Base-by-base conservation (phyloP, 2,113 vertebrate genomes). In the Aegithalos caudatus region DNA sequence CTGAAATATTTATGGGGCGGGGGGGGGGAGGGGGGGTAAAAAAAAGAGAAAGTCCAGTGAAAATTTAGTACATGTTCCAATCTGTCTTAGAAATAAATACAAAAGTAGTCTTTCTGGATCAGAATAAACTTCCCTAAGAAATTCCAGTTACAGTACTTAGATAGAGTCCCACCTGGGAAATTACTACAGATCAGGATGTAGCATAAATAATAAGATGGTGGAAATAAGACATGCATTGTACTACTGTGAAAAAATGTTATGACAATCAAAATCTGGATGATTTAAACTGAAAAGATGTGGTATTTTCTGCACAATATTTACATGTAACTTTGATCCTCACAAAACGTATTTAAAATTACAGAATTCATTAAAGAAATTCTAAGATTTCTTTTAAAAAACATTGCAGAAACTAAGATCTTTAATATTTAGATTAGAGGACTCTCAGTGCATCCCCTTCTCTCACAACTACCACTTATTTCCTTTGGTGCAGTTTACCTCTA, bases 401-500 rank as follows among this genome's bases (percentile, higher is more conserved):
- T 0, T 40, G 33, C 35, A 60, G 40, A 67, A 80, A 67, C 1
- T 3, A 62, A 66, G 27, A 25, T 42, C 5, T 82, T 76, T 45
- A 61, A 37, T 14, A 72, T 35, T 65, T 40, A 15, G 5, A 58
- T 94, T 65, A 76, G 17, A 67, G 45, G 24, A 70, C 12, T 71
- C 24, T 60, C 31, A 15, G 12, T 45, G 33, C 6, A 31, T 12
- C 18, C 17, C n/a, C 31, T 76, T 67, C 23, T 51, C 17, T 81
- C n/a, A 53, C 1, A 15, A 22, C 24, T 79, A 24, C 6, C 24
- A 45, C 20, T 40, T 86, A 33, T 40, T 18, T 50, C 47, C 13
- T 12, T 48, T 28, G 18, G 20, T 0, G 4, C 9, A 50, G 5
- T 90, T 97, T 97, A 99, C 99, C 99, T 99, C 99, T 73, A 99